phyloP scores from a whole-genome alignment of 1,140 invertebrate species.

The Hirudo medicinalis region DNA sequence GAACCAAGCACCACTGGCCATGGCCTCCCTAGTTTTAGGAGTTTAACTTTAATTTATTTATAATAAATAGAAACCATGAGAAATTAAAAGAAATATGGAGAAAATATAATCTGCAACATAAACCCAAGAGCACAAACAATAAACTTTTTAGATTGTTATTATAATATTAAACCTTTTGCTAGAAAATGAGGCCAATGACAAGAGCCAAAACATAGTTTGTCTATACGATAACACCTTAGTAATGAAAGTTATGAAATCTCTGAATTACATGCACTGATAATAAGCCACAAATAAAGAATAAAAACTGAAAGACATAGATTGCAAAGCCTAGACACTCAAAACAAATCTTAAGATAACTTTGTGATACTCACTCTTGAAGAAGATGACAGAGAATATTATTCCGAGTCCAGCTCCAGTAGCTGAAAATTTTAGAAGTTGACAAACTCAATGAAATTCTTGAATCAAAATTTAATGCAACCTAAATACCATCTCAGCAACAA shows the following conservation, averaged over 20 bases:
- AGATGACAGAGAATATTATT: slow-evolving; percentile 41
- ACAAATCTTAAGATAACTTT: slow-evolving; percentile 5
- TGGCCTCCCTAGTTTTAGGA: slow-evolving; percentile 27
- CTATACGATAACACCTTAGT: too few relatives aligned
- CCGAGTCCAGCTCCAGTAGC: slow-evolving; percentile 43
- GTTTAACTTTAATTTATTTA: slow-evolving; percentile 3
- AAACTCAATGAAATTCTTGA: not conserved
- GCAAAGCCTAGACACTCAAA: not conserved
- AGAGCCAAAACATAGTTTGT: too few relatives aligned
- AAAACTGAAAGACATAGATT: not conserved
- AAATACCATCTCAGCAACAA: too few relatives aligned
- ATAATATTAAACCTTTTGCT: not conserved
- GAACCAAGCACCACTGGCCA: slow-evolving; percentile 39
- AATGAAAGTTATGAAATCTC: too few relatives aligned
- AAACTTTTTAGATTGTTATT: not conserved
- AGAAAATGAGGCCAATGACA: too few relatives aligned
- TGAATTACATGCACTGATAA: not conserved
- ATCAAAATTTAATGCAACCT: slow-evolving; percentile 9
- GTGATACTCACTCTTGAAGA: slow-evolving; percentile 40
- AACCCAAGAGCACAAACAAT: not conserved
- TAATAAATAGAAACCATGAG: not conserved
- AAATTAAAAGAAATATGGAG: too few relatives aligned
- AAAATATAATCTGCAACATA: not conserved
- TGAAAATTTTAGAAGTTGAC: slow-evolving; percentile 29
- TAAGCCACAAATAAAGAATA: not conserved